Evolutionary conservation across 2,888 invertebrate genomes (phyloP), one percentile per base, ranked within the genome.

Genomic region (Polyommatus icarus): DNA sequence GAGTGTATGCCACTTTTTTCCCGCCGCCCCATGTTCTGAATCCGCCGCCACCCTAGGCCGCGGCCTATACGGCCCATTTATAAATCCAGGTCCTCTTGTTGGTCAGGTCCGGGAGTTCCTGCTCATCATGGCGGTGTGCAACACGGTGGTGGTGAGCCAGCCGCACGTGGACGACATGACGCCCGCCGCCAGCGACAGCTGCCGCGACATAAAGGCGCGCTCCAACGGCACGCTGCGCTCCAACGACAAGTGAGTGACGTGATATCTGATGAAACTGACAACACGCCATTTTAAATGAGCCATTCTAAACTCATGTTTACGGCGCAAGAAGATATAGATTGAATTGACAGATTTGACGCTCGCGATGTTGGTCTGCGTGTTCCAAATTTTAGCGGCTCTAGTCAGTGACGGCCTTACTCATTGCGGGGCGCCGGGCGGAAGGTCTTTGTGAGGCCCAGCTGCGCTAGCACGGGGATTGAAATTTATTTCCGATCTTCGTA

Each of bases 101-200:
- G 54, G 0, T 1, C 95, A 96, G 86, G 95, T 98, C 54, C 97
- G 97, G 84, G 98, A 98, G 88, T 99, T 99, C 91, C 96, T 99
- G 81, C 89, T 99, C 79, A 96, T 98, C 36, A 94, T 99, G 89
- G 97, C 99, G 20, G 96, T 99, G 79, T 99, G 99, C 91, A 99
- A 99, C 92, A 99, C 99, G 0, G 99, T 99, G 8, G 97, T 99
- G 77, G 99, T 99, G 77, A 97, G 98, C 82, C 97, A 97, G 87
- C 98, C 98, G 8, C 96, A 96, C 89, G 93, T 95, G 67, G 96
- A 96, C 87, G 84, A 89, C 57, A 97, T 97, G 96, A 96, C 96
- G 87, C 95, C 96, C 77, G 85, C 81, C 77, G 87, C 87, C 24
- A 85, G 82, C 76, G 88, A 89, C 36, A 95, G 96, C 76, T 95